phyloP scores from a whole-genome alignment of 2,888 invertebrate genomes.

The Parnassius smintheus region DNA sequence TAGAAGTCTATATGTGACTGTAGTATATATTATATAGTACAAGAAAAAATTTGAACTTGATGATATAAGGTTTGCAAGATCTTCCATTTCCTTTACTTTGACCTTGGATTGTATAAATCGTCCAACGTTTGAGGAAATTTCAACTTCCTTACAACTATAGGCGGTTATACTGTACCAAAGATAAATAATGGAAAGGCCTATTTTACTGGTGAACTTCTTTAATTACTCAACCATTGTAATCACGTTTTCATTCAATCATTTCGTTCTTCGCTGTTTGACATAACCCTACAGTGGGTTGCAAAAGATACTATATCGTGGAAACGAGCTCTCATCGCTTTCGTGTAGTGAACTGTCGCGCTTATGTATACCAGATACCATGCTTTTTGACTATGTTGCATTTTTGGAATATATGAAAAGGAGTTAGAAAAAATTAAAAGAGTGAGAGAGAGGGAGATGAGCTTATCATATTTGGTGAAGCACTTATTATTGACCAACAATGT shows the following conservation, averaged over 20 bases:
- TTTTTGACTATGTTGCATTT: constrained; percentile 14
- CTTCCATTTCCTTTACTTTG: too few species aligned
- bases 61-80: too few species aligned
- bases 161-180: too few species aligned
- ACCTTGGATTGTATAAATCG: too few species aligned
- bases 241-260: constrained; percentile 4
- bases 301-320: constrained; percentile 4
- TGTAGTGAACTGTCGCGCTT: constrained; percentile 18
- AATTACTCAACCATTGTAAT: too few species aligned
- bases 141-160: too few species aligned
- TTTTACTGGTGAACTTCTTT: too few species aligned
- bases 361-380: constrained; percentile 11
- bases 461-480: neutral
- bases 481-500: neutral
- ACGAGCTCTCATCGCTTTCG: constrained; percentile 18
- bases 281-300: constrained; percentile 11
- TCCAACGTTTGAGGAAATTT: too few species aligned
- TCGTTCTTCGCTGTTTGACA: constrained; percentile 25
- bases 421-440: neutral
- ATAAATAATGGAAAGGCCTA: too few species aligned
- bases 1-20: too few species aligned
- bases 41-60: too few species aligned
- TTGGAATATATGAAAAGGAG: neutral
- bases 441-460: neutral
- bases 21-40: too few species aligned